Percentiles rank a stretch among this genome's conserved stretches.
phyloP scores from a whole-genome alignment of 2,888 invertebrate species.

The Harpagoxenus sublaevis region DNA sequence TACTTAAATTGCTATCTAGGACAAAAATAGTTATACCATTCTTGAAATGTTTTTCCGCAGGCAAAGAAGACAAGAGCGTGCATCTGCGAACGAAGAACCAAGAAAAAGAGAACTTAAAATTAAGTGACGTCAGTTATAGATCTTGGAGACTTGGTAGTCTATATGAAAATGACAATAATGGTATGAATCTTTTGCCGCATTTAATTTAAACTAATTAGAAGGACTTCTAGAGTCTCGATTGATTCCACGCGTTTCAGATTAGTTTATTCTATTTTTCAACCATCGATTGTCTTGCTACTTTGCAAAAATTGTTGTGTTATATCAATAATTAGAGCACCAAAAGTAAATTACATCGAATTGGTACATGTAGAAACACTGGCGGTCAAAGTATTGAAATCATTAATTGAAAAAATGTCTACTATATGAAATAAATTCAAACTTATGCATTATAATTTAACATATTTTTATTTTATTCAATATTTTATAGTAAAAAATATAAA shows the following conservation, averaged over 20 bases:
- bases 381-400: neutral
- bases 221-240: neutral
- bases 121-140: conserved; percentile 84
- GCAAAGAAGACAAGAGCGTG: conserved; percentile 57
- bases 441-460: neutral
- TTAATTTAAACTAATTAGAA: neutral
- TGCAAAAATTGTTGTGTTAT: neutral
- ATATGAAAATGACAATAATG: conserved; percentile 82
- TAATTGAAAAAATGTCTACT: neutral
- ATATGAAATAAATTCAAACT: neutral
- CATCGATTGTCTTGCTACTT: neutral
- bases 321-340: neutral
- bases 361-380: no score
- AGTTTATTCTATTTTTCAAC: neutral
- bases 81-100: conserved; percentile 55
- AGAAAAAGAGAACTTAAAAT: conserved; percentile 79
- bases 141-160: conserved; percentile 85
- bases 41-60: conserved; percentile 57
- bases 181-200: conserved; percentile 52
- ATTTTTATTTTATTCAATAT: neutral
- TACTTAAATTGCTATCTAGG: neutral
- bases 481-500: neutral
- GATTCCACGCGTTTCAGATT: neutral
- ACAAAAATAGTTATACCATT: neutral
- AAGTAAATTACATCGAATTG: no score